These are phyloP conservation scores for Mormyrus hasselquistii DNA, from an alignment of 2,797 vertebrate species.

Conservation along the genomic window DNA sequence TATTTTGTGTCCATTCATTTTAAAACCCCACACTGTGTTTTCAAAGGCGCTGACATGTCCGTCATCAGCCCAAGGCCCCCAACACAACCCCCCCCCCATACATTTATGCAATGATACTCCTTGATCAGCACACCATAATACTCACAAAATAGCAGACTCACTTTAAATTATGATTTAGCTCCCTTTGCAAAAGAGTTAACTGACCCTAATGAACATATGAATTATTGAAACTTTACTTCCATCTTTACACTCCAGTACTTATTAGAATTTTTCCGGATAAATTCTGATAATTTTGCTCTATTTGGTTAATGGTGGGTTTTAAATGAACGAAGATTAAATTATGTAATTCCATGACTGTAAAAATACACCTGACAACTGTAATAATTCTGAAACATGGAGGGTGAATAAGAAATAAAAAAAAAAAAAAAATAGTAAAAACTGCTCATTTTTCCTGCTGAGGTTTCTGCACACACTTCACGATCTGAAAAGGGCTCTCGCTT, in stretches of 20 bases:
- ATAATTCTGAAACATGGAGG: background rate
- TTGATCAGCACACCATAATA: background rate
- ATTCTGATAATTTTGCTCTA: background rate
- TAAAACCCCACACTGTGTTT: background rate
- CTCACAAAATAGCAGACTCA: background rate
- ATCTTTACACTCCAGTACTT: background rate
- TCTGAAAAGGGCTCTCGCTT: background rate
- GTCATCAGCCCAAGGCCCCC: background rate
- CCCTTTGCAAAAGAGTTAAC: background rate
- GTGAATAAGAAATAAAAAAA: background rate
- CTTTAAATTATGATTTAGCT: background rate
- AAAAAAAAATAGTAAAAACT: background rate
- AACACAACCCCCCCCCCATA: background rate
- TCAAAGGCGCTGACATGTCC: background rate
- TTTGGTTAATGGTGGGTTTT: background rate
- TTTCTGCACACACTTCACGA: background rate
- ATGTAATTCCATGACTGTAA: background rate
- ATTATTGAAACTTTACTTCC: background rate
- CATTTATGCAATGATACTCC: background rate
- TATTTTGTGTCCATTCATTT: background rate
- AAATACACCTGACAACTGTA: background rate
- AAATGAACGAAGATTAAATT: background rate
- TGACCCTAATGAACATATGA: background rate
- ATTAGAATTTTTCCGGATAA: background rate
- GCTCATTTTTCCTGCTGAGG: background rate